Conservation (phyloP, 2,888 invertebrate genomes). For the Nymphalis c-album region DNA sequence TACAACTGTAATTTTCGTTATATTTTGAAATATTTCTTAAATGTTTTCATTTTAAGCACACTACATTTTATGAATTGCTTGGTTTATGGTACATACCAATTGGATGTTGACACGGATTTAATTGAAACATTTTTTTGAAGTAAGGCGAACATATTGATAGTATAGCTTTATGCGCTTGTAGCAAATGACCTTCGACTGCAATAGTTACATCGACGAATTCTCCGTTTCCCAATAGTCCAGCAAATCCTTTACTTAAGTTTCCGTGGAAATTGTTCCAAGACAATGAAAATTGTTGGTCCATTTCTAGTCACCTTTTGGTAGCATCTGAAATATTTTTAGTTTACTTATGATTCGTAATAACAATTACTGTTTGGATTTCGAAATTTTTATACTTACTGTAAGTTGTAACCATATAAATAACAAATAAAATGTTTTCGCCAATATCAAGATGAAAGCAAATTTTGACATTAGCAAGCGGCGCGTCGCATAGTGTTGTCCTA, state of each 20-base stretch:
- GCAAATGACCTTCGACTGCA: constrained; percentile 83
- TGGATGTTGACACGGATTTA: constrained; percentile 85
- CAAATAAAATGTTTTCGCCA: constrained; percentile 37
- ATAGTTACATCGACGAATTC: constrained; percentile 83
- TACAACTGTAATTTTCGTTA: constrained; percentile 75
- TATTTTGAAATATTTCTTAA: constrained; percentile 13
- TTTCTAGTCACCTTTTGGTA: constrained; percentile 65
- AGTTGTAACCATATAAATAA: constrained; percentile 21
- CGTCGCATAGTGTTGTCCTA: constrained; percentile 43
- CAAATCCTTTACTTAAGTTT: constrained; percentile 85
- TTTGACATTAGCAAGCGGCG: constrained; percentile 45
- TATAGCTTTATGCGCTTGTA: constrained; percentile 87
- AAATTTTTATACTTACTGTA: constrained; percentile 29
- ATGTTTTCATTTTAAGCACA: constrained; percentile 6
- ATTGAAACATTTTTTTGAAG: constrained; percentile 85
- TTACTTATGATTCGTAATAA: neutral
- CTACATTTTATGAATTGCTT: neutral
- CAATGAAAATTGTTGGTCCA: constrained; percentile 85
- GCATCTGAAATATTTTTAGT: constrained; percentile 42
- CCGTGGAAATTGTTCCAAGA: constrained; percentile 88
- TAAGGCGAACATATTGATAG: constrained; percentile 87
- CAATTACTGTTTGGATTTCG: neutral
- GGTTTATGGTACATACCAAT: constrained; percentile 66
- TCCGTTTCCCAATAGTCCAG: constrained; percentile 81
- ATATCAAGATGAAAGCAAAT: constrained; percentile 37